phyloP scores from a whole-genome alignment of 2,888 invertebrate genomes.

The Azorinus chamasolen region DNA sequence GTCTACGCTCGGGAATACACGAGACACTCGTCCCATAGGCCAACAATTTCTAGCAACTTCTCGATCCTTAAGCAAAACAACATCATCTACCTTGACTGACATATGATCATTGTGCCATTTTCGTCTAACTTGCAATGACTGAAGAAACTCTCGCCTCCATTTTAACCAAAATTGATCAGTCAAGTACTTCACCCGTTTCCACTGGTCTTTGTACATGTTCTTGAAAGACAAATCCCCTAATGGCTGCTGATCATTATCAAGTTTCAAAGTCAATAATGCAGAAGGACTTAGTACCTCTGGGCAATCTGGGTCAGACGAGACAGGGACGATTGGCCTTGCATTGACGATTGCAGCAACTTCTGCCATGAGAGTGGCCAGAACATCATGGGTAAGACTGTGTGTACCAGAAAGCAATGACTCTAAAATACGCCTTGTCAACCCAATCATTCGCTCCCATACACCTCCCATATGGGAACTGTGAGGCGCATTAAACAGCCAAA shows the following conservation, averaged over 20 bases:
- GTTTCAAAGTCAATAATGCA: slow-evolving; percentile 45
- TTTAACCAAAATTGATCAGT: slow-evolving; percentile 53
- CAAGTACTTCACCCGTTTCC: slow-evolving; percentile 55
- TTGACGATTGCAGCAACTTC: slow-evolving; percentile 60
- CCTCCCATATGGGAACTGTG: slow-evolving; percentile 61
- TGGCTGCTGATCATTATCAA: slow-evolving; percentile 1
- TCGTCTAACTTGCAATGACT: slow-evolving; percentile 21
- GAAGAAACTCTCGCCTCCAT: slow-evolving; percentile 46
- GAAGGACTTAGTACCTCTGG: slow-evolving; percentile 49
- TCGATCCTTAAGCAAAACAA: slow-evolving; percentile 44
- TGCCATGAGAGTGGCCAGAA: slow-evolving; percentile 57
- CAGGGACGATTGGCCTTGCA: slow-evolving; percentile 40
- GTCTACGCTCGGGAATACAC: slow-evolving; percentile 36
- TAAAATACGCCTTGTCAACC: slow-evolving; percentile 45
- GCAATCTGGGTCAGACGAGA: slow-evolving; percentile 48
- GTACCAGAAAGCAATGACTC: slow-evolving; percentile 45
- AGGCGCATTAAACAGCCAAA: slow-evolving; percentile 59
- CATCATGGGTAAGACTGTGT: slow-evolving; percentile 48
- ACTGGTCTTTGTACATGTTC: slow-evolving; percentile 43
- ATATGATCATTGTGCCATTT: slow-evolving; percentile 18
- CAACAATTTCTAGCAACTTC: slow-evolving; percentile 34
- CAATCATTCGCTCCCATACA: slow-evolving; percentile 60
- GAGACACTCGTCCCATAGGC: slow-evolving; percentile 43
- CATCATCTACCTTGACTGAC: slow-evolving; percentile 21
- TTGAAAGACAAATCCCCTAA: slow-evolving; percentile 10